Evolutionary conservation across 2,113 vertebrate genomes (phyloP), one percentile per base, ranked within the genome.

Genomic region (Gasterosteus nipponicus): DNA sequence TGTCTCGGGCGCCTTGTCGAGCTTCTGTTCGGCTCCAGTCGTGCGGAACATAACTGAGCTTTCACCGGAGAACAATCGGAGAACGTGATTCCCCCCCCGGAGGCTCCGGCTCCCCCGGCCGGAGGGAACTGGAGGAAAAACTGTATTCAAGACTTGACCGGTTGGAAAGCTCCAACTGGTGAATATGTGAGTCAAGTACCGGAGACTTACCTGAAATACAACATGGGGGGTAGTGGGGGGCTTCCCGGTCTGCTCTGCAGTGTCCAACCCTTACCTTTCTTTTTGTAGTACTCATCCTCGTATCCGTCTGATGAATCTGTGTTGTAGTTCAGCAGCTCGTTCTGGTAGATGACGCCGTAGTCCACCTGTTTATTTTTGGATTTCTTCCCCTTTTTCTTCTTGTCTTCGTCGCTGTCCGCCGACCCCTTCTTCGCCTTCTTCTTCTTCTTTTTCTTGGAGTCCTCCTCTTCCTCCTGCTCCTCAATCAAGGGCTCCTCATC

Each of bases 281-380:
- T 97, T 86, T 96, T 98, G 92, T 96, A 95, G 89, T 97, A 98
- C 16, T 97, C 96, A 0, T 99, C 97, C 73, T 97, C 96, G 2
- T 96, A 93, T 0, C 94, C 96, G 3, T 96, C 96, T 0, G 95
- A 94, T 0, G 95, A 94, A 5, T 97, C 96, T 0, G 95, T 96
- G 66, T 93, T 89, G 4, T 98, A 99, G 81, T 93, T 93, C 60
- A 95, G 80, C 65, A 99, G 93, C 78, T 98, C 95, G 22, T 95
- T 93, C 80, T 97, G 95, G 0, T 97, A 99, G 69, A 97, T 65
- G 39, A 91, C 95, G 10, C 95, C 87, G 39, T 97, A 99, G 80
- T 97, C 95, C 0, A 97, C 90, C 10, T 95, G 95, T 69, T 95
- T 93, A 5, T 29, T 87, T 89, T 97, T 98, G 0, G 91, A 86